Evolutionary conservation across 2,888 invertebrate species (phyloP).

Genomic region (Meiosimyza platycephala): DNA sequence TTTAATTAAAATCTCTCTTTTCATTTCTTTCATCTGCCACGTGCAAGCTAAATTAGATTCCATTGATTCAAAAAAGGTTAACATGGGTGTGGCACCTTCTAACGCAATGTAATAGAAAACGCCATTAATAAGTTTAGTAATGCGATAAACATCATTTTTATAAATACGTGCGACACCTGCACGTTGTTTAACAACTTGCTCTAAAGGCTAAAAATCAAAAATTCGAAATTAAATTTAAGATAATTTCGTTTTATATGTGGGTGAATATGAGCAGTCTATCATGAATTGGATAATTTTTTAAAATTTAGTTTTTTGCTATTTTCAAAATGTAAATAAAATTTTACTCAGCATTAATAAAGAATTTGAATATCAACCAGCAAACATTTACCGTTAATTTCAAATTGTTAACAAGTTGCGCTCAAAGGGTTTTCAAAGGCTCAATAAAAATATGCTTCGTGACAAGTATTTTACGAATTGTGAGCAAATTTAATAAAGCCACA

Average conservation of each 20-base stretch:
- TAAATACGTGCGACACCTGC: slow-evolving; percentile 60
- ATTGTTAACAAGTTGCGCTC: too few relatives aligned
- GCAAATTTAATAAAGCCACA: too few relatives aligned
- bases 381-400: too few relatives aligned
- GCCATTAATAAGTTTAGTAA: slow-evolving; percentile 50
- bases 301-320: not conserved
- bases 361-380: too few relatives aligned
- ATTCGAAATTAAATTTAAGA: not conserved
- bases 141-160: slow-evolving; percentile 59
- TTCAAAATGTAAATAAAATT: too few relatives aligned
- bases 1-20: slow-evolving; percentile 59
- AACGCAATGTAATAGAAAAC: slow-evolving; percentile 56
- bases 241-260: not conserved
- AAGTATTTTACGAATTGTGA: too few relatives aligned
- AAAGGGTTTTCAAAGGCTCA: too few relatives aligned
- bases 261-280: not conserved
- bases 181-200: slow-evolving; percentile 51
- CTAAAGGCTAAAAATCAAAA: slow-evolving; percentile 49
- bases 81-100: slow-evolving; percentile 64
- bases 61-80: slow-evolving; percentile 59
- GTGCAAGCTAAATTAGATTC: slow-evolving; percentile 51
- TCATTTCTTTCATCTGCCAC: slow-evolving; percentile 57
- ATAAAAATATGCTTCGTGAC: too few relatives aligned
- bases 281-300: not conserved
- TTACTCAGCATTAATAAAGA: too few relatives aligned